phyloP scores from a whole-genome alignment of 2,113 vertebrate genomes.

The Oreochromis niloticus region DNA sequence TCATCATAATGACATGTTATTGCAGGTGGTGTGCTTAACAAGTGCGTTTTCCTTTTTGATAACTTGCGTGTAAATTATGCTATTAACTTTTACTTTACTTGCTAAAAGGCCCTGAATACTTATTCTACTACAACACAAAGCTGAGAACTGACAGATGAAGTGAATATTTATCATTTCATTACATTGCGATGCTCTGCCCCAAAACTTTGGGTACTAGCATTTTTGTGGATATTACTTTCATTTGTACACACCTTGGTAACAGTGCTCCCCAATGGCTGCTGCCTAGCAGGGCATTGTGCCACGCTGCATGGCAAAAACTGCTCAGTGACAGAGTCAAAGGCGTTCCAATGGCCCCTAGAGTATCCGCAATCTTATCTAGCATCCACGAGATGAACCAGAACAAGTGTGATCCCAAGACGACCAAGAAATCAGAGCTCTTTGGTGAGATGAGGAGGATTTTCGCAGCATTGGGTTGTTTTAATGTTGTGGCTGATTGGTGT shows the following conservation, averaged over 20 bases:
- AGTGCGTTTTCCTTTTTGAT: background rate
- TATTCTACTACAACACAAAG: background rate
- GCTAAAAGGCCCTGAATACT: background rate
- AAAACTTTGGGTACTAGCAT: background rate
- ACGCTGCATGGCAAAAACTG: background rate
- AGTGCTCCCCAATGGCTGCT: background rate
- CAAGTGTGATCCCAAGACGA: background rate
- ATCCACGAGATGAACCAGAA: background rate
- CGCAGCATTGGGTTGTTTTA: background rate
- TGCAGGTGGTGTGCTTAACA: background rate
- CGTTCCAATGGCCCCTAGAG: background rate
- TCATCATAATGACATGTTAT: background rate
- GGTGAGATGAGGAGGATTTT: background rate
- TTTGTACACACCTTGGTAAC: background rate
- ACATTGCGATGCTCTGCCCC: rapidly evolving
- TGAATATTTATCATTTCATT: background rate
- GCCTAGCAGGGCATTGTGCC: background rate
- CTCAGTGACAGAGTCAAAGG: background rate
- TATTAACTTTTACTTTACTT: background rate
- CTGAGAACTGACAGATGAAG: background rate
- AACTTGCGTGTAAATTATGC: background rate
- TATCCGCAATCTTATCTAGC: background rate
- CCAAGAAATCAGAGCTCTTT: background rate
- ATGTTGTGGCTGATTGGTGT: background rate
- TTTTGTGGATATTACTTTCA: background rate